Evolutionary conservation across 2,113 vertebrate species (phyloP), one percentile per base, ranked within the genome.

Genomic region (Hippocampus abdominalis): DNA sequence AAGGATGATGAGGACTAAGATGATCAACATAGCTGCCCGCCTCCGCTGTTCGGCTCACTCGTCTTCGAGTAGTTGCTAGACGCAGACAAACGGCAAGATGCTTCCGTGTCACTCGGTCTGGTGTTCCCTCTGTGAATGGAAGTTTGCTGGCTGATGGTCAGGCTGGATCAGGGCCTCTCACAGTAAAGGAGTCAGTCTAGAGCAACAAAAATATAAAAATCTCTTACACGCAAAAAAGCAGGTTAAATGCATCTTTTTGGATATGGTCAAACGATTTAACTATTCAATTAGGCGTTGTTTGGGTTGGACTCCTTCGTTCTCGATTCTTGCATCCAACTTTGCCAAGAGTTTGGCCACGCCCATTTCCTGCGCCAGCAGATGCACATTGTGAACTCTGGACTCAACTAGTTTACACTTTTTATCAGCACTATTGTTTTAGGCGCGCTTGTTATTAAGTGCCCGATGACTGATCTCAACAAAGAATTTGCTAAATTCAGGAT

Each of bases 1-100:
- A 76, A 93, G 84, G 81, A 93, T 84, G 83, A 93, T 93, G 84
- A 89, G 83, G 83, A 89, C 85, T 74, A 93, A 66, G 83, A 93
- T 75, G 76, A 93, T 82, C 90, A 93, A 88, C 92, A 93, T 93
- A 82, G 79, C 82, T 85, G 79, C 32, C 32, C 32, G 32, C 60
- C 7, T 15, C 53, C 42, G 73, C 36, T 18, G 65, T 78, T 12
- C 1, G 63, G 29, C 21, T 44, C 39, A 64, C 69, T 18, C 18
- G 51, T 54, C 51, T n/a, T n/a, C 21, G 3, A n/a, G 42, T 72
- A 39, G 42, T 66, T 56, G 39, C 36, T 72, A 57, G 3, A 51
- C 40, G 2, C 8, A 23, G 66, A 48, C 20, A 48, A 32, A 20
- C 40, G 10, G 7, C 63, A 59, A 70, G 61, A 44, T 64, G 62